Base-by-base conservation (phyloP, 1,140 invertebrate species). In the Aphidius gifuensis region DNA sequence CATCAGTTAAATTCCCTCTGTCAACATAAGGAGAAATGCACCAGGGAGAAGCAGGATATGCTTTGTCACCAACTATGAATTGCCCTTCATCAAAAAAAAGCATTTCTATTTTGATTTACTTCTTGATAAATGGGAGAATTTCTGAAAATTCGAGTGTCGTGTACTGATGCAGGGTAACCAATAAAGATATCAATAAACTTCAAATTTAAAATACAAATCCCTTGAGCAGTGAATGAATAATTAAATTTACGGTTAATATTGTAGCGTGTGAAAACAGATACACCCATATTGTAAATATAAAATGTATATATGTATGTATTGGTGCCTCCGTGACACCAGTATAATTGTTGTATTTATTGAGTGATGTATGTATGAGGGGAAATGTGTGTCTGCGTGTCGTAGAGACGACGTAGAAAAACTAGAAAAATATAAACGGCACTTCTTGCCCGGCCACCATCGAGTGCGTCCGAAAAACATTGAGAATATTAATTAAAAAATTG, bases 101-200 rank as follows among this genome's bases (percentile, higher is more conserved):
- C 9, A 6, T 53, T 38, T 9, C 60, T 4, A 11, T 51, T 45
- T 9, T 11, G 1, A 5, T 6, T 1, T 5, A 53, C 45, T 21
- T 46, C 45, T n/a, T 51, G 23, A 44, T 50, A 54, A n/a, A 61
- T 46, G 54, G 53, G 48, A 1, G 60, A 61, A 53, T 53, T 61
- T 45, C 50, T 42, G 8, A 61, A 61, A 9, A 58, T 48, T 45
- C 49, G 38, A 16, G 60, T 53, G 44, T 61, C 60, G 42, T 38
- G 40, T n/a, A 61, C 43, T 7, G 60, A 61, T 5, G 50, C 60
- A 5, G 60, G 49, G 38, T 61, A 43, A 16, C 60, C 60, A 32
- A 38, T 38, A 32, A 53, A 54, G 0, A 45, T 21, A 54, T 61
- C 49, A 16, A 40, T 61, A 23, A 61, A 53, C 7, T n/a, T 40